phyloP scores from a whole-genome alignment of 2,797 vertebrate species.

The Prionace glauca region DNA sequence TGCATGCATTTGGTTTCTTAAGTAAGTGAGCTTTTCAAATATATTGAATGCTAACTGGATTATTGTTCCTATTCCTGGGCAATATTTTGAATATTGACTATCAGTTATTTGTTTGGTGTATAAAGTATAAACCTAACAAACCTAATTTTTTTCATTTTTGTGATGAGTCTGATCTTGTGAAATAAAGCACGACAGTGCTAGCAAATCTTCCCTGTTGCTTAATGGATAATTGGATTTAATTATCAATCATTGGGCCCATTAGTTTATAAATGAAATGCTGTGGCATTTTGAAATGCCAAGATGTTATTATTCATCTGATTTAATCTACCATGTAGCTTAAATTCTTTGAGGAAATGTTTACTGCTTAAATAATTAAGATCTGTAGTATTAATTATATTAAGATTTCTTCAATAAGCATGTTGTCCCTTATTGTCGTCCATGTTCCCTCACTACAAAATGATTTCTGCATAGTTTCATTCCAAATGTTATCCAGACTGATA shows the following conservation, averaged over 20 bases:
- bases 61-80: not conserved
- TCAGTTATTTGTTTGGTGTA: not conserved
- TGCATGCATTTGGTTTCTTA: not conserved
- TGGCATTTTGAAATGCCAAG: slow-evolving; percentile 27
- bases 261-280: slow-evolving; percentile 20
- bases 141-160: not conserved
- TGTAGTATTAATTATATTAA: not conserved
- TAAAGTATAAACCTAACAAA: not conserved
- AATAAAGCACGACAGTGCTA: not conserved
- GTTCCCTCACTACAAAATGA: not conserved
- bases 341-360: not conserved
- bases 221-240: slow-evolving; percentile 37
- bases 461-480: not conserved
- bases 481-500: not conserved
- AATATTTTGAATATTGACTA: not conserved
- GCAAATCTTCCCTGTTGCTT: slow-evolving; percentile 7
- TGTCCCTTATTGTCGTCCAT: not conserved
- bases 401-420: not conserved
- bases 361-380: slow-evolving; percentile 4
- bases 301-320: slow-evolving; percentile 18
- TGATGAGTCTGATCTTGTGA: not conserved
- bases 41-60: not conserved
- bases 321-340: slow-evolving; percentile 8
- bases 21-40: not conserved
- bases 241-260: slow-evolving; percentile 17